phyloP scores from a whole-genome alignment of 2,888 invertebrate species.

The Vandiemenella viatica region DNA sequence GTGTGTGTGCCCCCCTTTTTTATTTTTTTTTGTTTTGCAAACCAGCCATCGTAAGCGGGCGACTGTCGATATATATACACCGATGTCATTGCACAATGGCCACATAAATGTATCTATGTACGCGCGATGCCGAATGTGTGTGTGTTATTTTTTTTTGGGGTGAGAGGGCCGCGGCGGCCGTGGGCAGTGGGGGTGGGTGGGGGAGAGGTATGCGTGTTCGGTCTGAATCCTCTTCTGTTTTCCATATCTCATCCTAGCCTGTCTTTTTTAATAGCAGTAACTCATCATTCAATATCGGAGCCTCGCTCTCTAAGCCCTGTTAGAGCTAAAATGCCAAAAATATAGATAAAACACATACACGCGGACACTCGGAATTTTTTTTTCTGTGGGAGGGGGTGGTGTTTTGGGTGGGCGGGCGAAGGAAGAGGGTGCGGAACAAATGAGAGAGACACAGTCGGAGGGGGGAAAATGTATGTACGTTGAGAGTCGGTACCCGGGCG shows the following conservation, averaged over 20 bases:
- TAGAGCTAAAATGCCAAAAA: slow-evolving; percentile 6
- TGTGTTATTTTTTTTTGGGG: background rate
- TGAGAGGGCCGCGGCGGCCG: background rate
- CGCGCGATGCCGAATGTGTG: background rate
- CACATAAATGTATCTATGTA: slow-evolving; percentile 3
- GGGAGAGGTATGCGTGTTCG: background rate
- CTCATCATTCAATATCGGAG: slow-evolving; percentile 34
- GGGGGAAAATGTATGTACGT: background rate
- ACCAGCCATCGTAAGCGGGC: background rate
- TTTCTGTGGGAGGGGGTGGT: background rate
- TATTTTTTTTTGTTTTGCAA: background rate
- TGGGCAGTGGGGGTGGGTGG: background rate
- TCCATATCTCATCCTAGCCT: slow-evolving; percentile 32
- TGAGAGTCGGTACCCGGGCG: background rate
- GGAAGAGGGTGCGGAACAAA: background rate
- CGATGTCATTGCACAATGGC: slow-evolving; percentile 3
- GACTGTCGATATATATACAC: slow-evolving; percentile 1
- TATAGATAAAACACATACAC: slow-evolving; percentile 1
- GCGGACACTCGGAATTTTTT: background rate
- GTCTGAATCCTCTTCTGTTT: slow-evolving; percentile 6
- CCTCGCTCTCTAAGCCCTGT: slow-evolving; percentile 3
- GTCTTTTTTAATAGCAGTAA: slow-evolving; percentile 35
- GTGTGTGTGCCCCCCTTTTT: too few species aligned
- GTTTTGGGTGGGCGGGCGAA: background rate
- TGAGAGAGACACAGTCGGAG: slow-evolving; percentile 1